A percentile compares a stretch with the other conserved stretches of the same genome.
phyloP scores from a whole-genome alignment of 2,113 vertebrate genomes.

The Solenodon paradoxus region DNA sequence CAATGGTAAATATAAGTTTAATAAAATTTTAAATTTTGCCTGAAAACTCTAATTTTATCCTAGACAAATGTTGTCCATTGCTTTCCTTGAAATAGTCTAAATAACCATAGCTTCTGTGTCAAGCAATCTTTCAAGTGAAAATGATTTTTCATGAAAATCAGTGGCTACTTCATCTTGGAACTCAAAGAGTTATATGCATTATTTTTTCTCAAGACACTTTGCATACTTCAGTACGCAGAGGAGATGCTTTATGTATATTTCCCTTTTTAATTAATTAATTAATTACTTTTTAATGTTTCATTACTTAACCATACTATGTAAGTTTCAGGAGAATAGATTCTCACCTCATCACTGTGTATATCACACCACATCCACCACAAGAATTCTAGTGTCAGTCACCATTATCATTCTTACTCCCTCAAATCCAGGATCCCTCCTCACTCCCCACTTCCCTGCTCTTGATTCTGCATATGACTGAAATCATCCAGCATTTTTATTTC shows the following conservation, averaged over 20 bases:
- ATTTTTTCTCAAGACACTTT: background rate
- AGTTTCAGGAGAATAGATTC: no score
- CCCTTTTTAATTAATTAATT: no score
- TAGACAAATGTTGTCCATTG: background rate
- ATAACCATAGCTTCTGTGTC: background rate
- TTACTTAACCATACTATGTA: no score
- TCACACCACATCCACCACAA: no score
- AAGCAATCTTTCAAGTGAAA: conserved; percentile 27
- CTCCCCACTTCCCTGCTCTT: no score
- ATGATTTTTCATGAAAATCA: conserved; percentile 20
- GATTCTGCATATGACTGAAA: no score
- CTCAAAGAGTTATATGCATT: background rate
- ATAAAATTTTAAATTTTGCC: background rate
- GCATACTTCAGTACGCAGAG: background rate
- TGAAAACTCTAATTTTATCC: conserved; percentile 34
- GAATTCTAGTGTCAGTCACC: no score
- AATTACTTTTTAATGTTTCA: no score
- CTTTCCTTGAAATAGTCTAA: conserved; percentile 38
- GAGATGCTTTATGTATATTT: background rate
- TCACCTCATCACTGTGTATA: no score
- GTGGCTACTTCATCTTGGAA: conserved; percentile 25
- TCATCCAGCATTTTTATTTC: no score
- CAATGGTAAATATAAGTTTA: background rate
- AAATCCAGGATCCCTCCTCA: no score
- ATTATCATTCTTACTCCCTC: no score